phyloP scores from a whole-genome alignment of 2,113 vertebrate genomes.

The Rhineura floridana region DNA sequence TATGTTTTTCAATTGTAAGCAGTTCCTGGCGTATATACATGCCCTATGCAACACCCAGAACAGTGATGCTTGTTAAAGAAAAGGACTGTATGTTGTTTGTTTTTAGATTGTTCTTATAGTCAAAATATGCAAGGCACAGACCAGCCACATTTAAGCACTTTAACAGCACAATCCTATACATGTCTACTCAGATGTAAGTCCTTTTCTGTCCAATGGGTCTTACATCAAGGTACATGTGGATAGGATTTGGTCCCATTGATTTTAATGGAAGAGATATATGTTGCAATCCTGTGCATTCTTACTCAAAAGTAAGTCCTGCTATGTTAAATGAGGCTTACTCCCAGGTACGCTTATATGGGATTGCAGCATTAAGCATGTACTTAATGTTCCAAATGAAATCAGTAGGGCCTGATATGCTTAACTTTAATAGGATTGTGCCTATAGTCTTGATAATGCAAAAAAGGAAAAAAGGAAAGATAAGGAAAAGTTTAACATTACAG shows the following conservation, averaged over 20 bases:
- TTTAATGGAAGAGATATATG: not conserved
- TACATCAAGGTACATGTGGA: not conserved
- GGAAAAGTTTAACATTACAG: not conserved
- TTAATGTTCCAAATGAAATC: slow-evolving; percentile 16
- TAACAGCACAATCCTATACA: not conserved
- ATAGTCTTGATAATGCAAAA: not conserved
- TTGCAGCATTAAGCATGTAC: not conserved
- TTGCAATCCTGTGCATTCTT: not conserved
- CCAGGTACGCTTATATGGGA: not conserved
- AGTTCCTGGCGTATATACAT: slow-evolving; percentile 5
- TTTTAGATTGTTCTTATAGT: not conserved
- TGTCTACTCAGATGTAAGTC: not conserved
- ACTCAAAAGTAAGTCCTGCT: not conserved
- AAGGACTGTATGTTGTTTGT: slow-evolving; percentile 23
- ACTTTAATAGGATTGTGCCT: not conserved
- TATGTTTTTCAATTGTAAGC: slow-evolving; percentile 1
- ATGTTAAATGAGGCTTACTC: not conserved
- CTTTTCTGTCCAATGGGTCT: not conserved
- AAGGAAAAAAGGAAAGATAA: not conserved
- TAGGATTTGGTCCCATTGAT: not conserved
- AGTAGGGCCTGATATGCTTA: not conserved
- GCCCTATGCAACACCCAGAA: not conserved
- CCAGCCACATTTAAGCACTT: not conserved
- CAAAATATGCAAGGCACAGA: not conserved
- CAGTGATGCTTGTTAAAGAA: slow-evolving; percentile 6